These are phyloP conservation scores for Fulica atra DNA, from an alignment of 2,113 vertebrate genomes.

Conservation along the genomic window DNA sequence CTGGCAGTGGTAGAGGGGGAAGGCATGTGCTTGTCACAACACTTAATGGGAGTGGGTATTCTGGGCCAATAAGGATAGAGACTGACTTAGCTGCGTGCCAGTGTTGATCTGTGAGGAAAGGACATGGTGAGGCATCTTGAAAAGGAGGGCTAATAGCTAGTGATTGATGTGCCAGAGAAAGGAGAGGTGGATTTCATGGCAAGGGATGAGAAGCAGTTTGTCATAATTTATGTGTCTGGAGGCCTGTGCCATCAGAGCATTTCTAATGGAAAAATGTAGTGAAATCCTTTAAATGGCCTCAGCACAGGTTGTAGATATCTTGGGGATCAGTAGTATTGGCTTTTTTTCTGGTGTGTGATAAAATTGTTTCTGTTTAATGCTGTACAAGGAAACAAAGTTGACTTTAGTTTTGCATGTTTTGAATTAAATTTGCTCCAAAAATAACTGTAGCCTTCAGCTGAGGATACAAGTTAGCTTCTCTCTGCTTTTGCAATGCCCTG, in stretches of 20 bases:
- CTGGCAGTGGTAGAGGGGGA: accelerated
- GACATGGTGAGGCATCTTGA: neutral
- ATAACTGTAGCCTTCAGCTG: neutral
- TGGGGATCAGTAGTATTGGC: neutral
- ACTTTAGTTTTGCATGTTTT: neutral
- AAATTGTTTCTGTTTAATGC: neutral
- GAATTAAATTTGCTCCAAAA: neutral
- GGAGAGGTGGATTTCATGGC: neutral
- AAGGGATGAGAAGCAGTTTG: neutral
- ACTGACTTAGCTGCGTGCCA: neutral
- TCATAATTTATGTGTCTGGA: neutral
- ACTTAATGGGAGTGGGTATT: neutral
- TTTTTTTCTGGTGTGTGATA: neutral
- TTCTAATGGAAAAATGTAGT: neutral
- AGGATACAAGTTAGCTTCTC: neutral
- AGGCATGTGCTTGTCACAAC: neutral
- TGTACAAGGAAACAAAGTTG: neutral
- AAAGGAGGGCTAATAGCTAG: accelerated
- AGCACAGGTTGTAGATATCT: neutral
- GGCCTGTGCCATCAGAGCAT: neutral
- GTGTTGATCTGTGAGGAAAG: neutral
- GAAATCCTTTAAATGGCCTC: neutral
- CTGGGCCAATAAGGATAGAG: neutral
- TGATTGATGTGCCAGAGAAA: neutral
- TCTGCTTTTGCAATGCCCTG: neutral